Evolutionary conservation across 1,140 invertebrate species (phyloP), one percentile per base, ranked within the genome.

Genomic region (Agrypnia vestita): DNA sequence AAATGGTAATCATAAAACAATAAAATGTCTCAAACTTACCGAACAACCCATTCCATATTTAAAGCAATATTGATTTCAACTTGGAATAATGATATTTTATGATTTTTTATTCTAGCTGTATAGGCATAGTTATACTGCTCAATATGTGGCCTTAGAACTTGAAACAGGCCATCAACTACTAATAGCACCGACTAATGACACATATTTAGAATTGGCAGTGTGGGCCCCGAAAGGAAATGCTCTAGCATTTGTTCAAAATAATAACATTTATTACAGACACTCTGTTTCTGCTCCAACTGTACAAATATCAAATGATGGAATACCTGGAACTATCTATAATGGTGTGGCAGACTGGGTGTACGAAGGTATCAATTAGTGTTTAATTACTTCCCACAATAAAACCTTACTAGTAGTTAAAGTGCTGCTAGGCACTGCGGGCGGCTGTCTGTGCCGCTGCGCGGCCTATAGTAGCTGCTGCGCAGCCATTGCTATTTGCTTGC

Each of bases 321-420:
- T 88, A 0, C 84, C 89, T 0, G 91, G 91, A 53, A 88, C 92
- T 4, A 89, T 97, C 72, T 97, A 94, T 86, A 95, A 97, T 84
- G 94, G 94, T 4, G 89, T 94, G 4, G 92, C 94, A 46, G 94
- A 95, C 85, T 95, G 94, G 94, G 93, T 95, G 9, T 95, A 95
- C 85, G 94, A 95, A 91, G 93, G 89, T 90, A 78, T 55, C 12
- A 19, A 9, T n/a, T 3, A 59, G 56, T 61, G 10, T n/a, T n/a
- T n/a, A n/a, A n/a, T 35, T 35, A 35, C 25, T 35, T 35, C 25
- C 6, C 25, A 35, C 6, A 35, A 35, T 35, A 35, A 35, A 35
- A 6, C 25, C 25, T 35, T 35, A 35, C 6, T 35, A 35, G 6
- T 35, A 35, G 25, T 35, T 35, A 3, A 3, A 35, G 25, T 6